Evolutionary conservation across 2,888 invertebrate species (phyloP).

Genomic region (Stramonita haemastoma): DNA sequence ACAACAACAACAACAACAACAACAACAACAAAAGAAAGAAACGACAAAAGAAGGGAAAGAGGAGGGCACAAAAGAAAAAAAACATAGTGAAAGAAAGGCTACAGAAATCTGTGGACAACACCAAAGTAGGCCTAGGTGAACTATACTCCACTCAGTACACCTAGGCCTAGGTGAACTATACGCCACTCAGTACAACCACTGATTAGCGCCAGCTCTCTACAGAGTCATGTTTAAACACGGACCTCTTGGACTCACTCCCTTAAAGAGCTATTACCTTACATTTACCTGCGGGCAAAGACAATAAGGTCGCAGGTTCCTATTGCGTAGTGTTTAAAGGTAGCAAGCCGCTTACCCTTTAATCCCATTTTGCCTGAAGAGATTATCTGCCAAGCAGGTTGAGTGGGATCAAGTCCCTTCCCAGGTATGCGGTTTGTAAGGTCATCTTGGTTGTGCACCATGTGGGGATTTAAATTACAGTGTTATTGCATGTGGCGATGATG

Average conservation of each 20-base stretch:
- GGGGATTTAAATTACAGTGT: not conserved
- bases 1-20: too few relatives aligned
- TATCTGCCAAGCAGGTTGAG: not conserved
- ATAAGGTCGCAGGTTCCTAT: not conserved
- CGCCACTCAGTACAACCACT: too few relatives aligned
- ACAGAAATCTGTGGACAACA: too few relatives aligned
- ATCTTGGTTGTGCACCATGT: not conserved
- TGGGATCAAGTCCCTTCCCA: not conserved
- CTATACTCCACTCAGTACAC: too few relatives aligned
- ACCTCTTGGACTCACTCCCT: not conserved
- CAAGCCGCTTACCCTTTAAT: constrained; percentile 6
- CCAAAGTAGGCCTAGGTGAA: too few relatives aligned
- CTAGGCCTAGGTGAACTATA: too few relatives aligned
- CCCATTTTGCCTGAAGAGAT: not conserved
- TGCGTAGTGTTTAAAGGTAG: not conserved
- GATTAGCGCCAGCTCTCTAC: not conserved
- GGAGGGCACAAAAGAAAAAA: too few relatives aligned
- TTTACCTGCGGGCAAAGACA: not conserved
- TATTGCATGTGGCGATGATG: not conserved
- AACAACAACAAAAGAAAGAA: too few relatives aligned
- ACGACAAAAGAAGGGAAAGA: too few relatives aligned
- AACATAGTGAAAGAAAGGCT: too few relatives aligned
- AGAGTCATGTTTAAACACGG: not conserved
- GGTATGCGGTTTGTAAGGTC: not conserved
- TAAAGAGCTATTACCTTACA: not conserved